Evolutionary conservation across 2,888 invertebrate genomes (phyloP).

Genomic region (Augochlorella aurata): DNA sequence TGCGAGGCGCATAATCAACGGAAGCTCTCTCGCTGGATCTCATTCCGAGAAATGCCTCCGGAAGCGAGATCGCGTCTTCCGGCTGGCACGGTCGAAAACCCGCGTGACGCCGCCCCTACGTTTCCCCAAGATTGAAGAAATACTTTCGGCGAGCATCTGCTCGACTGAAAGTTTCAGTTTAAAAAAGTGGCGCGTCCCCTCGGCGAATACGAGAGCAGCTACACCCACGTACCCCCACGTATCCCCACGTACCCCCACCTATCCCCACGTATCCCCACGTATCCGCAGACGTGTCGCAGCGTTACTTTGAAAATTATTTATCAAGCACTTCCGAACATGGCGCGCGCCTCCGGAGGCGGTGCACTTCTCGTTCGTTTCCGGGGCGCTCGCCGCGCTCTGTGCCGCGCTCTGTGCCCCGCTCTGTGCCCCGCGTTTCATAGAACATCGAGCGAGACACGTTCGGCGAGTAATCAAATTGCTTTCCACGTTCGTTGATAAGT

Average conservation of each 20-base stretch:
- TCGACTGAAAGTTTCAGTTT: background rate
- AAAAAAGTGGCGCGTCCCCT: background rate
- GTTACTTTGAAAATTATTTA: constrained; percentile 47
- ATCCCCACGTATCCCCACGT: background rate
- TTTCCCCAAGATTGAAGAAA: constrained; percentile 10
- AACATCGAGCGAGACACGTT: constrained; percentile 9
- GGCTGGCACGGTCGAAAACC: background rate
- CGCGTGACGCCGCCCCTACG: background rate
- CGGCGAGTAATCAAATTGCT: constrained; percentile 6
- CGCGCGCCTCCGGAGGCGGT: constrained; percentile 13
- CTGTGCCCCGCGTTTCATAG: too few species aligned
- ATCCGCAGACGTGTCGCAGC: background rate
- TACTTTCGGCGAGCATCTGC: background rate
- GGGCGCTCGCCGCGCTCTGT: background rate
- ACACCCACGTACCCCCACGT: background rate
- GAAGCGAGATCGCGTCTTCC: background rate
- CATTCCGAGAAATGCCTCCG: background rate
- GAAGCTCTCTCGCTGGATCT: background rate
- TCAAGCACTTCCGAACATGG: constrained; percentile 29
- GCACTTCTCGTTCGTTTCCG: constrained; percentile 1
- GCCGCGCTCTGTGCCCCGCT: too few species aligned
- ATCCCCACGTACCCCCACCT: too few species aligned
- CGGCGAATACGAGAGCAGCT: constrained; percentile 33
- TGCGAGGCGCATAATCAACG: background rate
- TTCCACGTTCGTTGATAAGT: background rate